Percentiles rank a stretch among this genome's conserved stretches.
Evolutionary conservation across 2,888 invertebrate genomes (phyloP).

Genomic region (Sicus ferrugineus): DNA sequence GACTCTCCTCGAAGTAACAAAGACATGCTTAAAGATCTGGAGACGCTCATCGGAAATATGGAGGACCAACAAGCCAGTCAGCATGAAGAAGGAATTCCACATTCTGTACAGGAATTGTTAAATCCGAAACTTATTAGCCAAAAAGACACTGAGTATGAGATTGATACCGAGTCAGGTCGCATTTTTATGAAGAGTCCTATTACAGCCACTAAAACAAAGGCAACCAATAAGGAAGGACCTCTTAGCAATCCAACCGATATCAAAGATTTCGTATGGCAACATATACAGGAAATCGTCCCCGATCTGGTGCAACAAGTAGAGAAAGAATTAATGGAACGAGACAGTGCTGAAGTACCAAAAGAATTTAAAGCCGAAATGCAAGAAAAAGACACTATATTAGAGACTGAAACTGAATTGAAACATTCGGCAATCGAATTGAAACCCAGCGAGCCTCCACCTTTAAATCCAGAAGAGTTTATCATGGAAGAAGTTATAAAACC

Average conservation of each 20-base stretch:
- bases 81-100: slow-evolving; percentile 56
- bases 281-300: slow-evolving; percentile 64
- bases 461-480: slow-evolving; percentile 48
- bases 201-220: slow-evolving; percentile 41
- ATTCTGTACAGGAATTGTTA: slow-evolving; percentile 59
- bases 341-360: slow-evolving; percentile 9
- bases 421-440: background rate
- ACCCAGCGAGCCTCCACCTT: slow-evolving; percentile 35
- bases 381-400: too few relatives aligned
- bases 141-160: slow-evolving; percentile 48
- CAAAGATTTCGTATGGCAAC: slow-evolving; percentile 62
- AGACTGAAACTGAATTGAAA: background rate
- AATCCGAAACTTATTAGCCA: too few relatives aligned
- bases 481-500: slow-evolving; percentile 61
- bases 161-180: slow-evolving; percentile 55
- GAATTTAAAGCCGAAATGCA: too few relatives aligned
- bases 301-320: slow-evolving; percentile 63
- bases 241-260: slow-evolving; percentile 49
- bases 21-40: slow-evolving; percentile 62
- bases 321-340: slow-evolving; percentile 56
- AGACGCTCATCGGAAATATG: slow-evolving; percentile 64
- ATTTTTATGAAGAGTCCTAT: slow-evolving; percentile 64
- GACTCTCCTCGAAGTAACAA: slow-evolving; percentile 47
- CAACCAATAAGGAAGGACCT: background rate
- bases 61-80: slow-evolving; percentile 63